Conservation (phyloP, 2,888 invertebrate species). For the Xanthostigma xanthostigma region DNA sequence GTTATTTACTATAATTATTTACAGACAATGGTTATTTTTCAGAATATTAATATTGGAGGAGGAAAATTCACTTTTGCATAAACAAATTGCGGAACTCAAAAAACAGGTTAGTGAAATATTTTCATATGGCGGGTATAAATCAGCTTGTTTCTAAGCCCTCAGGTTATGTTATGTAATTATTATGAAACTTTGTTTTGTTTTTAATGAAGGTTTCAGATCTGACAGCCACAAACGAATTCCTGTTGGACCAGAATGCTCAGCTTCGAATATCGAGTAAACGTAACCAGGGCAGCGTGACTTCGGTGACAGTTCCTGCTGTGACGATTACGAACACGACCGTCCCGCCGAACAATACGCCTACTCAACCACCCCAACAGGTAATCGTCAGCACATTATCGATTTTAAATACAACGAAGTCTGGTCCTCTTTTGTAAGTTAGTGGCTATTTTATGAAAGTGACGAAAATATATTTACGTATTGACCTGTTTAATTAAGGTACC, state of each 20-base stretch:
- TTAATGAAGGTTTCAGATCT: slow-evolving; percentile 42
- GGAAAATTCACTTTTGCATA: slow-evolving; percentile 49
- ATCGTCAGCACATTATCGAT: too few species aligned
- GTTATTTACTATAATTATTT: background rate
- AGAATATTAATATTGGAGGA: slow-evolving; percentile 42
- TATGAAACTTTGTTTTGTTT: background rate
- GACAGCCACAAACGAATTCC: slow-evolving; percentile 62
- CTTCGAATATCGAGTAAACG: slow-evolving; percentile 44
- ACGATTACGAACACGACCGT: slow-evolving; percentile 40
- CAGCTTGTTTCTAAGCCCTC: too few species aligned
- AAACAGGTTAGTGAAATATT: slow-evolving; percentile 37
- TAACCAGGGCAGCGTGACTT: slow-evolving; percentile 32
- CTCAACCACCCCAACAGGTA: slow-evolving; percentile 26
- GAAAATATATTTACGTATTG: background rate
- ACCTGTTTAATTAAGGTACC: too few species aligned
- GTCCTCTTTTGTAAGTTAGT: too few species aligned
- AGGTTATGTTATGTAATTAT: background rate
- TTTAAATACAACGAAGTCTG: too few species aligned
- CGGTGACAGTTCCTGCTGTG: slow-evolving; percentile 43
- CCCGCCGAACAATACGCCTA: slow-evolving; percentile 32
- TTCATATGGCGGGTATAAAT: too few species aligned
- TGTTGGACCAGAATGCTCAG: slow-evolving; percentile 62
- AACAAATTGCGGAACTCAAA: slow-evolving; percentile 53
- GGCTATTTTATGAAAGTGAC: background rate
- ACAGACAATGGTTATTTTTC: slow-evolving; percentile 7